These are phyloP conservation scores for Limnephilus lunatus DNA, from an alignment of 2,888 invertebrate genomes.

Conservation along the genomic window DNA sequence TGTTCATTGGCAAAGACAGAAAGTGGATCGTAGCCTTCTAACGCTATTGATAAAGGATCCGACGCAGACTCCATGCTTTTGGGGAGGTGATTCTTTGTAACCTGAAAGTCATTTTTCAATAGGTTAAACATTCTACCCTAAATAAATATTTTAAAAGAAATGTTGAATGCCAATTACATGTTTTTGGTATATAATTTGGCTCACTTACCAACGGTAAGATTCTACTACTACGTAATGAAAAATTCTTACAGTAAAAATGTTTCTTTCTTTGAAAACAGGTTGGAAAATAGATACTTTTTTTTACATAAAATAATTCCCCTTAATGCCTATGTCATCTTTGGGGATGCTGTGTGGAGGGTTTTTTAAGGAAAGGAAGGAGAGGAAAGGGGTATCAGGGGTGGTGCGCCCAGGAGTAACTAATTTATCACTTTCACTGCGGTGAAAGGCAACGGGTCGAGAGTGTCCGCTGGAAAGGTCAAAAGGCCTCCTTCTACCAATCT, in stretches of 20 bases:
- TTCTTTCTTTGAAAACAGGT: neutral
- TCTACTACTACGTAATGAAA: neutral
- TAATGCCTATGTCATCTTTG: too few species aligned
- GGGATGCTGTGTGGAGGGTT: too few species aligned
- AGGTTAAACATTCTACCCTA: neutral
- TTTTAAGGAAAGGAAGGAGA: too few species aligned
- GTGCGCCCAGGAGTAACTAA: too few species aligned
- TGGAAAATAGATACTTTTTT: neutral
- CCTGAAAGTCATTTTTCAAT: conserved; percentile 27
- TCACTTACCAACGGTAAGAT: neutral
- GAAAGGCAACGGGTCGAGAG: too few species aligned
- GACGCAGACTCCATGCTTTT: conserved; percentile 53
- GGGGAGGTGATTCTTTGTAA: conserved; percentile 39
- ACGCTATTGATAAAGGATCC: conserved; percentile 64
- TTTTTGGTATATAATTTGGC: neutral
- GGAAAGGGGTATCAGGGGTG: too few species aligned
- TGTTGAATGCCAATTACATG: neutral
- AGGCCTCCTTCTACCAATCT: too few species aligned
- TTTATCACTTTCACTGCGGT: too few species aligned
- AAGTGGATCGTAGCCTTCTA: conserved; percentile 64
- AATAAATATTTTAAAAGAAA: neutral
- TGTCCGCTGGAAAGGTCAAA: too few species aligned
- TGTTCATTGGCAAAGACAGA: conserved; percentile 61
- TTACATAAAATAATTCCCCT: too few species aligned
- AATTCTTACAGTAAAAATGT: neutral